Percentiles rank a stretch among this genome's conserved stretches.
Evolutionary conservation across 92 coral and sea anemone species (phyloP).

Genomic region (Blastomussa wellsi): DNA sequence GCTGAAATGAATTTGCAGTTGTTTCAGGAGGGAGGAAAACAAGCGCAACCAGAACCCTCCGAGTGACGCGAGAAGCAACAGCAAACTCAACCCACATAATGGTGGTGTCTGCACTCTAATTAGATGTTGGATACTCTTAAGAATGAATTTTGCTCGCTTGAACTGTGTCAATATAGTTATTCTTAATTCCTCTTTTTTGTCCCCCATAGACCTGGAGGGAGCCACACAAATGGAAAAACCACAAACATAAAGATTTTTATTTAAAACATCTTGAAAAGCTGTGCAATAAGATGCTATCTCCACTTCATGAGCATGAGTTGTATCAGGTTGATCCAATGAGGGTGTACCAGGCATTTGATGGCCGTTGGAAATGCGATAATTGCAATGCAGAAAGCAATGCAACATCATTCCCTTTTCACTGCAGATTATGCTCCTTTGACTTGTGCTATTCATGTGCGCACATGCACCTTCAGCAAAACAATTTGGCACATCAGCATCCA

Average conservation of each 20-base stretch:
- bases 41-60: too few species aligned
- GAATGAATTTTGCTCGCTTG: too few species aligned
- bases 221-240: background rate
- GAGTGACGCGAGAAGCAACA: too few species aligned
- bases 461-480: constrained; percentile 9
- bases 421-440: constrained; percentile 67
- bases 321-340: constrained; percentile 42
- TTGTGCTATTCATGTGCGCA: constrained; percentile 56
- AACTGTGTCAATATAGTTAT: too few species aligned
- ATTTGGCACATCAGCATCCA: constrained; percentile 61
- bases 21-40: too few species aligned
- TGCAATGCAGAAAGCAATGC: constrained; percentile 50
- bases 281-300: background rate
- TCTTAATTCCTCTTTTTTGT: background rate
- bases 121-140: too few species aligned
- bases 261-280: background rate
- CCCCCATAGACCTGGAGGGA: background rate
- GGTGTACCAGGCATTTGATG: constrained; percentile 53
- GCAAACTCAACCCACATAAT: too few species aligned
- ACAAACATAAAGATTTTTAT: background rate
- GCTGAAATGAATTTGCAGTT: too few species aligned
- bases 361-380: constrained; percentile 82
- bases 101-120: too few species aligned
- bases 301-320: constrained; percentile 64
- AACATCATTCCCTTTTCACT: constrained; percentile 57